Evolutionary conservation across 2,888 invertebrate genomes (phyloP), one percentile per base, ranked within the genome.

Genomic region (Xiphydria camelus): DNA sequence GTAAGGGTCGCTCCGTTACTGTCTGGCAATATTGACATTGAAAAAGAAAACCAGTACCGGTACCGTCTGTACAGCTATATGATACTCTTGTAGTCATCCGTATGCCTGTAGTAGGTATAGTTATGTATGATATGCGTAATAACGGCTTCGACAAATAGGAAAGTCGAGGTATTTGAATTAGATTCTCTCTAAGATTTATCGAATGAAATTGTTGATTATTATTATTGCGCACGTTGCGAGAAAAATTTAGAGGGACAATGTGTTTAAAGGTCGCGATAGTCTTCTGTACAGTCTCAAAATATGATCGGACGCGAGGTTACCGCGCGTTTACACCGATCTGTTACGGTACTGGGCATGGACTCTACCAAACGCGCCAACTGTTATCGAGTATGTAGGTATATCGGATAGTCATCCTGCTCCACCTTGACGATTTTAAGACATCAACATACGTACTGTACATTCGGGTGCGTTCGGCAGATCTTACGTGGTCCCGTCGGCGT

Each of bases 1-100:
- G 47, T 36, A 41, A 50, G 49, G 51, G 45, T 53, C 49, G 55
- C 52, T 6, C 47, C 53, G 47, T 51, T 46, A 47, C 51, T 36
- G 35, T 41, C 50, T 1, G 9, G 22, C 46, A 47, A 53, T 55
- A 12, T n/a, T n/a, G n/a, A 55, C 59, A 42, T 57, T 56, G 43
- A 51, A 57, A 60, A 55, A 48, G 51, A 10, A 47, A 53, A 55
- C 60, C 40, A 58, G 64, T 67, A 66, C 60, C 40, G 57, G 64
- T 67, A 66, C 59, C 62, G 45, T 52, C 55, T 72, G 72, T 72
- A 72, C 69, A 73, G 68, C 64, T 69, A 63, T 51, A 53, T 60
- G 63, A 55, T 57, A 48, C 55, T 59, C 61, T 53, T 61, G 12
- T 61, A 61, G 50, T 49, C 55, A 62, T 60, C 59, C 53, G 56